phyloP scores from a whole-genome alignment of 2,113 vertebrate species.

The Sarotherodon lohbergeri region DNA sequence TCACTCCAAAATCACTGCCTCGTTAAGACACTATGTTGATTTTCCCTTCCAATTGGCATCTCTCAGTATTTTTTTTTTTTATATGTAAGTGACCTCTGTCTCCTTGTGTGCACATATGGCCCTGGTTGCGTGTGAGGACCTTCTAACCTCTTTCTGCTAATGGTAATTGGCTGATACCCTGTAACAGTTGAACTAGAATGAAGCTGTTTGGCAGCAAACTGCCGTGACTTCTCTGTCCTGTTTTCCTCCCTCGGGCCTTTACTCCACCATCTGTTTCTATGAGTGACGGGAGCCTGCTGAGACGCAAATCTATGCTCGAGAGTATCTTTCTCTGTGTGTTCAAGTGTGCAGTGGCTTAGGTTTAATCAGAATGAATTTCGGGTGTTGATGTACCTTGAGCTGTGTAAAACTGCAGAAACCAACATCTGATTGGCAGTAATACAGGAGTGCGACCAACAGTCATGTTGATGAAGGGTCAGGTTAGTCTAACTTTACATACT shows the following conservation, averaged over 20 bases:
- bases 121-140: background rate
- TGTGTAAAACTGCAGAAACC: background rate
- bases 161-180: constrained; percentile 19
- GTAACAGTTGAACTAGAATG: constrained; percentile 9
- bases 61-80: background rate
- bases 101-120: background rate
- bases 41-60: fast-evolving
- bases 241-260: constrained; percentile 16
- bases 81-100: background rate
- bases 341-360: background rate
- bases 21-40: fast-evolving
- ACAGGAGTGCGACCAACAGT: background rate
- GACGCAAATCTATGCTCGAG: constrained; percentile 18
- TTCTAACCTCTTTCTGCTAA: background rate
- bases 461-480: constrained; percentile 8
- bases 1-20: background rate
- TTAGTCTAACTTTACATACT: background rate
- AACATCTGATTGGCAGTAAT: constrained; percentile 38
- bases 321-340: background rate
- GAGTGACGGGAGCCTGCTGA: constrained; percentile 24
- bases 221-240: constrained; percentile 20
- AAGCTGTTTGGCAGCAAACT: constrained; percentile 7
- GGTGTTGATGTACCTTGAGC: constrained; percentile 14
- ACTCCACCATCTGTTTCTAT: constrained; percentile 37
- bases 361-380: constrained; percentile 14